Conservation (phyloP, 2,113 vertebrate genomes). For the Condylura cristata region DNA sequence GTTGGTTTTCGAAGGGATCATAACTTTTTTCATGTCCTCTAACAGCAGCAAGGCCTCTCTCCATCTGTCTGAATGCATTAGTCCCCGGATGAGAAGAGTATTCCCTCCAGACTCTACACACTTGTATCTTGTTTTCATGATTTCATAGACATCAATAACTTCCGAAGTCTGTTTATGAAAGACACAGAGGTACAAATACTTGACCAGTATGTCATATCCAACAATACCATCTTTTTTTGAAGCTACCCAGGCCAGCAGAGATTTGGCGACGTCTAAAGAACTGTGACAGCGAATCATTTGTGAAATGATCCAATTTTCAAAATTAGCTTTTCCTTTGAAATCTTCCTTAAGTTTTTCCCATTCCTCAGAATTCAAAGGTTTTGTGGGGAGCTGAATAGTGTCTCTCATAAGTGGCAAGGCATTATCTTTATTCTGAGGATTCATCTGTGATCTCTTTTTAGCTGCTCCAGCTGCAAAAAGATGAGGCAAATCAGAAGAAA, state of each 20-base stretch:
- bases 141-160: slow-evolving; percentile 91
- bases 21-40: slow-evolving; percentile 88
- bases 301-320: slow-evolving; percentile 88
- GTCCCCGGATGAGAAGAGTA: slow-evolving; percentile 90
- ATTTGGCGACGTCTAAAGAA: slow-evolving; percentile 91
- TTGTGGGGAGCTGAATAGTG: slow-evolving; percentile 83
- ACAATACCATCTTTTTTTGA: slow-evolving; percentile 87
- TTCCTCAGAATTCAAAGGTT: slow-evolving; percentile 87
- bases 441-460: slow-evolving; percentile 82
- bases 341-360: slow-evolving; percentile 89
- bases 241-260: slow-evolving; percentile 90
- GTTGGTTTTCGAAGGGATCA: slow-evolving; percentile 86
- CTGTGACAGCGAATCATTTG: slow-evolving; percentile 78
- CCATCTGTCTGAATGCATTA: slow-evolving; percentile 91
- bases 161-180: slow-evolving; percentile 86
- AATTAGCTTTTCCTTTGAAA: slow-evolving; percentile 73
- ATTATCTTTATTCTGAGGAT: neutral
- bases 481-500: slow-evolving; percentile 2
- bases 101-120: slow-evolving; percentile 89
- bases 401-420: rapidly evolving
- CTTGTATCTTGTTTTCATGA: slow-evolving; percentile 91
- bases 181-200: slow-evolving; percentile 92
- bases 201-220: slow-evolving; percentile 89
- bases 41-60: slow-evolving; percentile 88
- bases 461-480: slow-evolving; percentile 89